A percentile compares a stretch with the other conserved stretches of the same genome.
Evolutionary conservation across 1,140 invertebrate genomes (phyloP).

Genomic region (Musca domestica): DNA sequence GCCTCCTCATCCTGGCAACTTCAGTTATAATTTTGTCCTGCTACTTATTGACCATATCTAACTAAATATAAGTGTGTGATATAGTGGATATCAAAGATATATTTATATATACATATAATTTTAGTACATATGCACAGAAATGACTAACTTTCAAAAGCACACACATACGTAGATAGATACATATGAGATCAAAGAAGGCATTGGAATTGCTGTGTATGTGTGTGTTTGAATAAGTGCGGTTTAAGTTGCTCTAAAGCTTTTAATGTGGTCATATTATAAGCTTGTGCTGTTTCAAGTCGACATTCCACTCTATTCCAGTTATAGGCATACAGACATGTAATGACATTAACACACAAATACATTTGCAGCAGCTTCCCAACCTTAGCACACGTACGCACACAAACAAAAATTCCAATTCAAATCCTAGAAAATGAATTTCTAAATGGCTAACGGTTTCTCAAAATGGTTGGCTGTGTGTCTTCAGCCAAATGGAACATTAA

Average conservation of each 20-base stretch:
- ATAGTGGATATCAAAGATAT: no score
- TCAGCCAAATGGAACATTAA: not conserved
- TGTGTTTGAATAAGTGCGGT: not conserved
- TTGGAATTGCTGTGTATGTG: not conserved
- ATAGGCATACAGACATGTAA: not conserved
- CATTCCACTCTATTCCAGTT: not conserved
- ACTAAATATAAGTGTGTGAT: no score
- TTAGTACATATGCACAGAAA: no score
- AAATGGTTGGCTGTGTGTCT: not conserved
- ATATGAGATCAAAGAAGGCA: not conserved
- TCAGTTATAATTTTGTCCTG: no score
- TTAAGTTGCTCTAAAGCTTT: conserved; percentile 10
- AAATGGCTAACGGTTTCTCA: not conserved
- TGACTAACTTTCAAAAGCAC: not conserved
- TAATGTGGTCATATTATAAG: conserved; percentile 11
- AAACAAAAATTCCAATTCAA: not conserved
- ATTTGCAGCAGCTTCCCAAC: not conserved
- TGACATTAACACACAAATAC: not conserved
- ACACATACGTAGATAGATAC: not conserved
- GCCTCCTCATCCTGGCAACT: no score
- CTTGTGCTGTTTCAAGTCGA: not conserved
- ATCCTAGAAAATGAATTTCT: conserved; percentile 11
- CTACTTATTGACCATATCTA: no score
- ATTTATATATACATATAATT: no score
- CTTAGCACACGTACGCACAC: not conserved